phyloP scores from a whole-genome alignment of 2,888 invertebrate genomes.

The Philaethria dido region DNA sequence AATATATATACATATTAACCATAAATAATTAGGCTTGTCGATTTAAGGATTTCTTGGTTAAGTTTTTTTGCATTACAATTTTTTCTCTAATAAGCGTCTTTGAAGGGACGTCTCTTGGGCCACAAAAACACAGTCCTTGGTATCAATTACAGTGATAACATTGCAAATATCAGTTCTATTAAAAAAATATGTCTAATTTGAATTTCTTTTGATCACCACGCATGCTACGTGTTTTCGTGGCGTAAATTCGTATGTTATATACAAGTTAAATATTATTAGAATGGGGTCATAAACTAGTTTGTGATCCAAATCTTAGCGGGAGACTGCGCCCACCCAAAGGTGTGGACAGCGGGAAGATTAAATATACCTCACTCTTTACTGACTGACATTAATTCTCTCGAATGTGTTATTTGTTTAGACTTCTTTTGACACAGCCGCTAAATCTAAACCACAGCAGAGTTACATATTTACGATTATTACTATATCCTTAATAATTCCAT shows the following conservation, averaged over 20 bases:
- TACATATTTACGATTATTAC: too few species aligned
- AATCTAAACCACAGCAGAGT: constrained; percentile 2
- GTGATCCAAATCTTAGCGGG: constrained; percentile 58
- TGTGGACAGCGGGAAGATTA: constrained; percentile 63
- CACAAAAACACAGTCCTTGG: too few species aligned
- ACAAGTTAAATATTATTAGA: constrained; percentile 51
- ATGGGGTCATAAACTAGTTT: constrained; percentile 53
- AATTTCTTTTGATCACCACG: background rate
- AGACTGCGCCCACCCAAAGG: constrained; percentile 69
- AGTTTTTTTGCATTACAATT: background rate
- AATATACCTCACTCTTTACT: constrained; percentile 44
- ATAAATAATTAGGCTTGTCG: constrained; percentile 7
- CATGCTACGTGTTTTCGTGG: background rate
- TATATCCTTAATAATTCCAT: too few species aligned
- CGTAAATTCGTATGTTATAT: constrained; percentile 29
- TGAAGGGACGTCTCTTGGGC: background rate
- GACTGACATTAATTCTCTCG: constrained; percentile 60
- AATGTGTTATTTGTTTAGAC: constrained; percentile 69
- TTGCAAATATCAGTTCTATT: background rate
- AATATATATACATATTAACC: constrained; percentile 12
- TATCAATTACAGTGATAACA: background rate
- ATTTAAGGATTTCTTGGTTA: background rate
- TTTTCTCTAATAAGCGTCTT: background rate
- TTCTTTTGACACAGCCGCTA: constrained; percentile 54
- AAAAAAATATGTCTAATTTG: too few species aligned